Percentiles rank a stretch among this genome's conserved stretches.
These are phyloP conservation scores for Tachyglossus aculeatus DNA, from an alignment of 2,797 vertebrate genomes.

Conservation along the genomic window DNA sequence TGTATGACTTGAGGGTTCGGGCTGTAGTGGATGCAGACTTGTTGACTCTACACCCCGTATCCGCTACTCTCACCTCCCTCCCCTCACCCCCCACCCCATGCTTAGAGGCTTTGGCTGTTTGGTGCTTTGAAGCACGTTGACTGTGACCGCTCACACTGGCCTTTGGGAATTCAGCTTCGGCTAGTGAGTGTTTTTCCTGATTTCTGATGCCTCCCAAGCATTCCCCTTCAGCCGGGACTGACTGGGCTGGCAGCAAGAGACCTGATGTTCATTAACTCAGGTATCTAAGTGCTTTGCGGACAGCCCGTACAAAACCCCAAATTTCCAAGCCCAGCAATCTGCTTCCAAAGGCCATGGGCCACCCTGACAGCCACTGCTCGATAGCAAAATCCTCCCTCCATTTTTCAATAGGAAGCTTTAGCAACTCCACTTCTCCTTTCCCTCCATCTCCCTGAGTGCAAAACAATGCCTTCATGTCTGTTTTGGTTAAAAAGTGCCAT, in stretches of 20 bases:
- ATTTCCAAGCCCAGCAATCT: constrained; percentile 30
- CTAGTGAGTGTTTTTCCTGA: background rate
- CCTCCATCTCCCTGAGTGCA: background rate
- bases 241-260: background rate
- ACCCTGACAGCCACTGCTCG: constrained; percentile 14
- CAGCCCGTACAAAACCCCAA: background rate
- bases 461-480: background rate
- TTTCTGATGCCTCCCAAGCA: background rate
- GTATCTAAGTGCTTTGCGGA: constrained; percentile 27
- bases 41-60: constrained; percentile 6
- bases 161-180: constrained; percentile 18
- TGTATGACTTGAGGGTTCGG: background rate
- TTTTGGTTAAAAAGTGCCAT: background rate
- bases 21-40: constrained; percentile 35
- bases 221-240: constrained; percentile 3
- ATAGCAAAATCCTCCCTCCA: background rate
- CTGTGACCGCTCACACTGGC: constrained; percentile 8
- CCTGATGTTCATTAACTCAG: background rate
- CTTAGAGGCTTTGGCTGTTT: constrained; percentile 50
- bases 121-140: constrained; percentile 26
- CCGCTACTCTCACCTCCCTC: no score
- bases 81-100: background rate
- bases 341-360: constrained; percentile 23
- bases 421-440: constrained; percentile 17
- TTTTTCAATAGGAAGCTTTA: constrained; percentile 15